Percentiles rank a stretch among this genome's conserved stretches.
These are phyloP conservation scores for Psettodes erumei DNA, from an alignment of 2,113 vertebrate genomes.

Conservation along the genomic window DNA sequence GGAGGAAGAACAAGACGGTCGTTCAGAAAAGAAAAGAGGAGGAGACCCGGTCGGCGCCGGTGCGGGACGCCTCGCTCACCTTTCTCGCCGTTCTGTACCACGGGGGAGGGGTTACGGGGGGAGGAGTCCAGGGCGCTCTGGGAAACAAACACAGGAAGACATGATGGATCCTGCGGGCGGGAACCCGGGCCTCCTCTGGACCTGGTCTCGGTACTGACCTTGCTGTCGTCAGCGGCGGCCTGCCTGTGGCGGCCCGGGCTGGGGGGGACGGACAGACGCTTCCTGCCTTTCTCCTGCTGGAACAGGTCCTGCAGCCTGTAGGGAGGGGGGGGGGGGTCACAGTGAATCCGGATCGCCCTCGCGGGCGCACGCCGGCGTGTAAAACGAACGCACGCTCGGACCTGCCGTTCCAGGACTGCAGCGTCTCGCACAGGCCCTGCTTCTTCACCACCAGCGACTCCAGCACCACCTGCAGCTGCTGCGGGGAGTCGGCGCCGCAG, in stretches of 20 bases:
- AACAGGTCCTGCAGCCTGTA: slow-evolving; percentile 96
- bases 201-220: too few species aligned
- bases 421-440: slow-evolving; percentile 94
- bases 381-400: too few species aligned
- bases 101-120: slow-evolving; percentile 93
- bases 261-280: slow-evolving; percentile 94
- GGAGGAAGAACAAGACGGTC: slow-evolving; percentile 17
- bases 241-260: slow-evolving; percentile 95
- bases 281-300: slow-evolving; percentile 97
- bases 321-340: slow-evolving; percentile 5
- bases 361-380: too few species aligned
- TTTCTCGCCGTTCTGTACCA: slow-evolving; percentile 94
- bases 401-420: slow-evolving; percentile 97
- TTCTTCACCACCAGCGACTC: slow-evolving; percentile 96
- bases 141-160: neutral
- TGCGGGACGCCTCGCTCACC: slow-evolving; percentile 78
- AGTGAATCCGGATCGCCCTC: too few species aligned
- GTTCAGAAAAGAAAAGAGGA: neutral
- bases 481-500: slow-evolving; percentile 86
- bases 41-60: neutral
- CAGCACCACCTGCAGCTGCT: slow-evolving; percentile 90
- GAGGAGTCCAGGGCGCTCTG: slow-evolving; percentile 92
- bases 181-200: too few species aligned
- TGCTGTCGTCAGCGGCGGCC: slow-evolving; percentile 87
- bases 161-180: neutral